phyloP scores from a whole-genome alignment of 2,888 invertebrate genomes.

The Cryptocephalus moraei region DNA sequence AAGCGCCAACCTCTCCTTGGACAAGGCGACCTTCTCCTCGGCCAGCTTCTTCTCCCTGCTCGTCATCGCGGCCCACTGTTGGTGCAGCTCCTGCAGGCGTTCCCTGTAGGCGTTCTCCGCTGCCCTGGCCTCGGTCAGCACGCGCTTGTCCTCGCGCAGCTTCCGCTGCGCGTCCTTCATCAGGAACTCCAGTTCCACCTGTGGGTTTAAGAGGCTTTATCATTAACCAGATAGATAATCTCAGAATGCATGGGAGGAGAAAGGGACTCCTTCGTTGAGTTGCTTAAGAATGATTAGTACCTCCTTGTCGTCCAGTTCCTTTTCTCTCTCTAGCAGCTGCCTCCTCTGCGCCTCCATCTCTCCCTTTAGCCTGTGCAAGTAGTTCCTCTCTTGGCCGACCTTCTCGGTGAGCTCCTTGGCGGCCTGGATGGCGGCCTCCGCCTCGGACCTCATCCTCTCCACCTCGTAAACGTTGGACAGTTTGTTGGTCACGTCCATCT shows the following conservation, averaged over 20 bases:
- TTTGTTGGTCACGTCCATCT: constrained; percentile 31
- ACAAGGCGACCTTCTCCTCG: constrained; percentile 49
- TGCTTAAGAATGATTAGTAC: too few species aligned
- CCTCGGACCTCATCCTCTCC: constrained; percentile 32
- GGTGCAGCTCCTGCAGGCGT: constrained; percentile 46
- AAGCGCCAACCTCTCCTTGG: constrained; percentile 46
- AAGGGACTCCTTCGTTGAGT: too few species aligned
- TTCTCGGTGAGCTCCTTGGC: constrained; percentile 34
- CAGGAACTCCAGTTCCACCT: constrained; percentile 26
- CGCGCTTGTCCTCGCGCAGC: constrained; percentile 44
- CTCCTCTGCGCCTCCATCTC: constrained; percentile 32
- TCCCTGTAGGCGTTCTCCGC: constrained; percentile 43
- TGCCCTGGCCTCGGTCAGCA: constrained; percentile 37
- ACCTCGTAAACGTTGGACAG: constrained; percentile 30
- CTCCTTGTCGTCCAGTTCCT: constrained; percentile 28
- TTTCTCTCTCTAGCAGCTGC: constrained; percentile 24
- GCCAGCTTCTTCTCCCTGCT: constrained; percentile 50
- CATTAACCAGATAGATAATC: too few species aligned
- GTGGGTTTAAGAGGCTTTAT: too few species aligned
- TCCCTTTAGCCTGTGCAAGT: constrained; percentile 26
- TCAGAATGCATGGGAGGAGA: too few species aligned
- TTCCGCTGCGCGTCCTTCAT: constrained; percentile 41
- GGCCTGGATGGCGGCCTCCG: constrained; percentile 36
- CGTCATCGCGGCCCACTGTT: constrained; percentile 45
- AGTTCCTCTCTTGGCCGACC: constrained; percentile 32